Evolutionary conservation across 2,888 invertebrate species (phyloP).

Genomic region (Hypomecis atomaria): DNA sequence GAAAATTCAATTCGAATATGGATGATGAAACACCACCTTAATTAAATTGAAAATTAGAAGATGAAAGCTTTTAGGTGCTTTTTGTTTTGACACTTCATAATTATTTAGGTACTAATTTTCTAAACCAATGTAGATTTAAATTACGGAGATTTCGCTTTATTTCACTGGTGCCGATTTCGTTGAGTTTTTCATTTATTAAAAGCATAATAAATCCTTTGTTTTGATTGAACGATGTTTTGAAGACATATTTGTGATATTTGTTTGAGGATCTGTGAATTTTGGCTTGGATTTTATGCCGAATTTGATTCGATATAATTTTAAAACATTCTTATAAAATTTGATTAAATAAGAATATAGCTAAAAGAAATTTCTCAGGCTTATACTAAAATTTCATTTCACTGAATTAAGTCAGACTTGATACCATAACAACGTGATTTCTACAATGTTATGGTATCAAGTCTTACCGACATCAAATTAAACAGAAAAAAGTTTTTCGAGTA

Average conservation of each 20-base stretch:
- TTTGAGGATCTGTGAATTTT: background rate
- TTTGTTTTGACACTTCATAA: constrained; percentile 56
- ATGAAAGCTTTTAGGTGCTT: constrained; percentile 52
- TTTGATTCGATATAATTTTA: no score
- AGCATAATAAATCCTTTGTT: constrained; percentile 19
- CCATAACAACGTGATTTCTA: no score
- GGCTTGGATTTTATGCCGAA: no score
- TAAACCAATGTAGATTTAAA: constrained; percentile 42
- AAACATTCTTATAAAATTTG: no score
- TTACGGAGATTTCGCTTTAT: constrained; percentile 30
- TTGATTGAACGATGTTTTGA: constrained; percentile 6
- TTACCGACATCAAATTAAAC: no score
- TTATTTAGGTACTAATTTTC: constrained; percentile 47
- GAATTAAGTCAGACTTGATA: no score
- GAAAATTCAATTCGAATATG: constrained; percentile 43
- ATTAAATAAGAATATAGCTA: no score
- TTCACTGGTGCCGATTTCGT: constrained; percentile 17
- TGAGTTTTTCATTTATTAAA: constrained; percentile 19
- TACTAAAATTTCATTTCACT: no score
- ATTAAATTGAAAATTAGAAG: constrained; percentile 54
- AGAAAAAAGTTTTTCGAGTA: no score
- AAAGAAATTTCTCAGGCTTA: no score
- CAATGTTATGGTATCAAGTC: no score
- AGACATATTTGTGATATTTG: background rate
- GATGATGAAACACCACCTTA: constrained; percentile 47